Conservation (phyloP, 2,888 invertebrate species). For the Branchellion lobata region DNA sequence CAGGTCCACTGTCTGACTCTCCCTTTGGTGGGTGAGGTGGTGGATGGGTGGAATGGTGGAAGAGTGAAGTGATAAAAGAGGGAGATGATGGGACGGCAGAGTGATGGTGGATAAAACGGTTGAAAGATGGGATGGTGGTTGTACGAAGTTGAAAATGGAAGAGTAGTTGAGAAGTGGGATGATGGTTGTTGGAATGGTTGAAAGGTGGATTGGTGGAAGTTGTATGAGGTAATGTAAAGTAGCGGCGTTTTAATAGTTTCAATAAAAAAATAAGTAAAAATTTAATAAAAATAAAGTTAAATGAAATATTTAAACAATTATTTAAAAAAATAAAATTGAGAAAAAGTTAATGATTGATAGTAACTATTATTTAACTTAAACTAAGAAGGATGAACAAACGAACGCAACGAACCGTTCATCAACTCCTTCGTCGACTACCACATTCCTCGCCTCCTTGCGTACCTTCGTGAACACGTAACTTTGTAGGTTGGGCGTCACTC, state of each 20-base stretch:
- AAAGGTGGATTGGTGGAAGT: too few relatives aligned
- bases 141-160: too few relatives aligned
- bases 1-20: conserved; percentile 10
- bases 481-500: not conserved
- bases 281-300: not conserved
- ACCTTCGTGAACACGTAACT: conserved; percentile 35
- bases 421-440: conserved; percentile 21
- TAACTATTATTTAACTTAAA: too few relatives aligned
- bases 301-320: not conserved
- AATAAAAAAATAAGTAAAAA: too few relatives aligned
- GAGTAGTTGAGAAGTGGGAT: too few relatives aligned
- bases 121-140: too few relatives aligned
- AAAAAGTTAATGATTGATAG: too few relatives aligned
- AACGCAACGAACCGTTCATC: conserved; percentile 12
- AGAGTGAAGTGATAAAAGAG: not conserved
- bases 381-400: too few relatives aligned
- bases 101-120: not conserved
- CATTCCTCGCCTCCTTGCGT: conserved; percentile 14
- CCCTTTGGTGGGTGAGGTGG: not conserved
- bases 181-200: too few relatives aligned
- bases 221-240: too few relatives aligned
- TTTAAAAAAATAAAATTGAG: too few relatives aligned
- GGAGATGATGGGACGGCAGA: not conserved
- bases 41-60: not conserved
- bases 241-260: too few relatives aligned